Conservation (phyloP, 2,797 vertebrate genomes). For the Oreochromis grahami region DNA sequence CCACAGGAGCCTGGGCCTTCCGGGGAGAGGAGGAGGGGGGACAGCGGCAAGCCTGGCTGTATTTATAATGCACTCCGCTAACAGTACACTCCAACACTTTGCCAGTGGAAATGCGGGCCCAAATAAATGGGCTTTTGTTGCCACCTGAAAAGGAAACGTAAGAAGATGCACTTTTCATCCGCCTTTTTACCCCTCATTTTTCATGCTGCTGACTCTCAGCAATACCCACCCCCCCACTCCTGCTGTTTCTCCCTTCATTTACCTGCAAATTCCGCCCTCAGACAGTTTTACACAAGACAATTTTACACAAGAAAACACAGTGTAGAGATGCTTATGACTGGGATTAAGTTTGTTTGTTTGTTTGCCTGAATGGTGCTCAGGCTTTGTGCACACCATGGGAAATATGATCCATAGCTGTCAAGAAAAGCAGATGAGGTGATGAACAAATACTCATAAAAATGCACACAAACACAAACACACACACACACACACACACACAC, state of each 20-base stretch:
- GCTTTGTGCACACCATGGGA: neutral
- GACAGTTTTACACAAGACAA: neutral
- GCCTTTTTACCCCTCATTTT: constrained; percentile 16
- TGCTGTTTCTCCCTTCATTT: neutral
- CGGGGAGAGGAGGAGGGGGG: constrained; percentile 43
- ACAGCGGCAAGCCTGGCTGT: constrained; percentile 73
- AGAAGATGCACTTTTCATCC: constrained; percentile 79
- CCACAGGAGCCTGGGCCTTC: constrained; percentile 89
- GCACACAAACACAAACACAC: neutral
- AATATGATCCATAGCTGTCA: constrained; percentile 82
- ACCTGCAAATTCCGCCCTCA: constrained; percentile 17
- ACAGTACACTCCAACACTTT: constrained; percentile 25
- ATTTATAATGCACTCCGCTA: constrained; percentile 82
- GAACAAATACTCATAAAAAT: constrained; percentile 16
- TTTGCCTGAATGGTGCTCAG: constrained; percentile 44
- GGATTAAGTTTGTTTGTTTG: constrained; percentile 48
- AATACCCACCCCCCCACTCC: neutral
- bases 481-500: neutral
- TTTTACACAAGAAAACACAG: constrained; percentile 11
- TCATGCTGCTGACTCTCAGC: neutral
- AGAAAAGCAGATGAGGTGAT: constrained; percentile 64
- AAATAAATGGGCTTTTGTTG: constrained; percentile 49
- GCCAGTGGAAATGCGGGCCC: constrained; percentile 17
- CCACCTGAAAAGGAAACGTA: constrained; percentile 82
- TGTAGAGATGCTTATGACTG: neutral